Conservation (phyloP, 2,113 vertebrate species). For the Callipepla californica region DNA sequence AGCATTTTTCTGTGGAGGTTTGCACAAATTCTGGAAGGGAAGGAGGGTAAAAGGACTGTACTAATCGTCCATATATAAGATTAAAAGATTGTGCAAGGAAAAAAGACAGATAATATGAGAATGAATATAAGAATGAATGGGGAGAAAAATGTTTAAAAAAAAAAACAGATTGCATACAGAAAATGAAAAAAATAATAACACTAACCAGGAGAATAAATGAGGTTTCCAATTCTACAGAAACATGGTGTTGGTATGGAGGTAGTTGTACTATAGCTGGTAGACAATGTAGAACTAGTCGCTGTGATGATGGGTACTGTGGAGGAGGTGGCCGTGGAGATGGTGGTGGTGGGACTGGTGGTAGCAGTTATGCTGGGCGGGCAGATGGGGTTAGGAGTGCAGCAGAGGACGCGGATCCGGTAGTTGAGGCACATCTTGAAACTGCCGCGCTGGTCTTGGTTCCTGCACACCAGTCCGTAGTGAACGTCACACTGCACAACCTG, state of each 20-base stretch:
- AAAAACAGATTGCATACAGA: rapidly evolving
- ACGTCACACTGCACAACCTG: too few species aligned
- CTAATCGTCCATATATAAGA: rapidly evolving
- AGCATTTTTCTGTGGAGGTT: neutral
- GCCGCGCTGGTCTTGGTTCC: too few species aligned
- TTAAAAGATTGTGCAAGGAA: neutral
- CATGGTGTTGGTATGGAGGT: rapidly evolving
- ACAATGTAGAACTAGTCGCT: neutral
- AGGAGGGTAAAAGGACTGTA: neutral
- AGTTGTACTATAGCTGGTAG: neutral
- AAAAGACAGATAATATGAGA: rapidly evolving
- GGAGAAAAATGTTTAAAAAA: rapidly evolving
- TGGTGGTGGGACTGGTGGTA: too few species aligned
- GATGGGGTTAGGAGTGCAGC: too few species aligned
- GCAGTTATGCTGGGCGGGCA: too few species aligned
- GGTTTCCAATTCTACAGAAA: conserved; percentile 42
- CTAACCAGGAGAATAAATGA: conserved; percentile 37
- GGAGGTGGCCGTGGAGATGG: neutral
- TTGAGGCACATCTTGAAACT: too few species aligned
- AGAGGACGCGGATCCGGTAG: too few species aligned
- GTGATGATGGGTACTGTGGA: conserved; percentile 20
- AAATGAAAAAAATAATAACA: rapidly evolving
- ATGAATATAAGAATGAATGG: rapidly evolving
- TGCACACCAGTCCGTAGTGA: too few species aligned
- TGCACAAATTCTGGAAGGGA: neutral